Base-by-base conservation (phyloP, 2,113 vertebrate species). In the Pithys albifrons region DNA sequence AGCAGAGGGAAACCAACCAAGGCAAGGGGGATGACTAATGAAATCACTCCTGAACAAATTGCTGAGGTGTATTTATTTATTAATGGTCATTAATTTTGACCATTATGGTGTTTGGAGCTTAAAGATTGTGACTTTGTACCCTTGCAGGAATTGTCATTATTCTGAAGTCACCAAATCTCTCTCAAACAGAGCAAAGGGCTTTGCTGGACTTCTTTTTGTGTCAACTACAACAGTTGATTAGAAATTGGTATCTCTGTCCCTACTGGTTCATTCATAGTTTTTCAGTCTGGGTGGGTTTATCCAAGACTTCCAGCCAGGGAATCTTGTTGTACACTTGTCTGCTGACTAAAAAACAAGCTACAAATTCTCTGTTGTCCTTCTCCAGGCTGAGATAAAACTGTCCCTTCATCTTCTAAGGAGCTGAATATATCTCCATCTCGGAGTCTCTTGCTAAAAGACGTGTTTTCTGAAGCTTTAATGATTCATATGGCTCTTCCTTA, bases 401-500 rank as follows among this genome's bases (percentile, higher is more conserved):
- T 89, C 94, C 91, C 74, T 92, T 92, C 41, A 58, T 92, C 39
- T 84, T 80, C 78, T 57, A 37, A 74, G 72, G 80, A 92, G 74
- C 71, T 6, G 91, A 77, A 86, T 84, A 35, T 64, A 61, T 85
- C 95, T 97, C 83, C 67, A 1, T 91, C 91, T 89, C 77, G 89
- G 94, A 97, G 86, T 29, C 69, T 92, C 39, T 96, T 86, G 91
- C 96, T 95, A 91, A 93, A 97, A 97, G 95, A 89, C 27, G 6
- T 91, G 86, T 61, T 93, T 95, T 85, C 93, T 95, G 93, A 85
- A 89, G 93, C 91, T 87, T 96, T 96, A 96, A 95, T 97, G 95
- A 96, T 95, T 97, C 93, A 95, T 93, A 78, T 92, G 86, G 87
- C 94, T 96, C 94, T 97, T 95, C 91, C 93, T 95, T 95, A 91